These are phyloP conservation scores for Celastrina argiolus DNA, from an alignment of 2,888 invertebrate species.

Conservation along the genomic window DNA sequence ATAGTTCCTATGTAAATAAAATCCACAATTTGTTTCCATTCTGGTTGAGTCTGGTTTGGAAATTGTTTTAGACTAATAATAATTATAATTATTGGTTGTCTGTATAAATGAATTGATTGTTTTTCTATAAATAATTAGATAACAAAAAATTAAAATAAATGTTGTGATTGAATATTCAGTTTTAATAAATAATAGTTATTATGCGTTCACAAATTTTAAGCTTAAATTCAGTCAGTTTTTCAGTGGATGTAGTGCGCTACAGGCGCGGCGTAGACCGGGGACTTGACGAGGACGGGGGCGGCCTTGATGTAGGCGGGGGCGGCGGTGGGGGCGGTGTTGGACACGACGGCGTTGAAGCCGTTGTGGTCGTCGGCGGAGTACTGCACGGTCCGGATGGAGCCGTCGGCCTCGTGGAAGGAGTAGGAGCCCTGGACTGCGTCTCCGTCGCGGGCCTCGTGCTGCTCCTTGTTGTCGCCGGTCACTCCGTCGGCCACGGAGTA, in stretches of 20 bases:
- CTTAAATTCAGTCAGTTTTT: no score
- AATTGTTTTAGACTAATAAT: no score
- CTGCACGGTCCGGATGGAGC: conserved; percentile 68
- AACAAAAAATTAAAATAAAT: no score
- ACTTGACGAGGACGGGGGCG: conserved; percentile 43
- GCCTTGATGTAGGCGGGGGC: conserved; percentile 51
- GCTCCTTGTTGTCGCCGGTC: conserved; percentile 72
- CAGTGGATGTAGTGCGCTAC: conserved; percentile 51
- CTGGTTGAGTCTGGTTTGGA: no score
- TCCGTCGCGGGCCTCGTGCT: conserved; percentile 67
- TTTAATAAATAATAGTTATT: no score
- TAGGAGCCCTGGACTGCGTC: conserved; percentile 71
- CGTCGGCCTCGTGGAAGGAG: conserved; percentile 70
- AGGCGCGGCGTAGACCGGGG: conserved; percentile 41
- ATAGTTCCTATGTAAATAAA: no score
- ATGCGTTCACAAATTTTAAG: no score
- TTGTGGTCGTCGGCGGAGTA: conserved; percentile 70
- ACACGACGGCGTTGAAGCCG: conserved; percentile 57
- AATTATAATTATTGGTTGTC: no score
- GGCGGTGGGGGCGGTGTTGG: conserved; percentile 50
- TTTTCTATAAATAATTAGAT: no score
- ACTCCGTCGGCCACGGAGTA: conserved; percentile 72
- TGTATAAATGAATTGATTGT: no score
- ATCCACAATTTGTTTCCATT: no score
- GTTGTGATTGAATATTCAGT: no score